A percentile compares a stretch with the other conserved stretches of the same genome.
Evolutionary conservation across 2,888 invertebrate genomes (phyloP).

Genomic region (Ectobius pallidus): DNA sequence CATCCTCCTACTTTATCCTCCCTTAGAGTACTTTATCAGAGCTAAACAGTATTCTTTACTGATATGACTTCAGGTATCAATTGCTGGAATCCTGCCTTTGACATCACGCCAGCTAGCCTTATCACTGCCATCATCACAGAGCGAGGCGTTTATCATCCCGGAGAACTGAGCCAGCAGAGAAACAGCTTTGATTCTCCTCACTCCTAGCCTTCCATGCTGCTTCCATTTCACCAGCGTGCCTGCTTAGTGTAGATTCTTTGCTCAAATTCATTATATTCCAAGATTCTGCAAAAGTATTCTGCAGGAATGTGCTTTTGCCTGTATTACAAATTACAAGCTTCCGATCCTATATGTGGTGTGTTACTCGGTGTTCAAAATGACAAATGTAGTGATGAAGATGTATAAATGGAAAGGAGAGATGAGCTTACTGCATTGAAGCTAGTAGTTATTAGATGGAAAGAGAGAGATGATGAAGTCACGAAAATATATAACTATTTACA

Average conservation of each 20-base stretch:
- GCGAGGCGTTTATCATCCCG: slow-evolving; percentile 80
- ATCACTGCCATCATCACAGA: slow-evolving; percentile 96
- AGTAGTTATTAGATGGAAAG: too few relatives aligned
- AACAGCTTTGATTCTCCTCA: background rate
- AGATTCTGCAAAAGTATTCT: background rate
- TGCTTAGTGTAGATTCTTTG: slow-evolving; percentile 1
- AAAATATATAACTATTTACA: too few relatives aligned
- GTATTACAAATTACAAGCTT: background rate
- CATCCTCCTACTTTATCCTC: too few relatives aligned
- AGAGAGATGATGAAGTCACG: too few relatives aligned
- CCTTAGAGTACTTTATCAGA: too few relatives aligned
- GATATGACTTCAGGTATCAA: slow-evolving; percentile 86
- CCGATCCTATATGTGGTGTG: too few relatives aligned
- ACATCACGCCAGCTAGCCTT: slow-evolving; percentile 91
- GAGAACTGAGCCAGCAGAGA: slow-evolving; percentile 47
- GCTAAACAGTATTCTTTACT: too few relatives aligned
- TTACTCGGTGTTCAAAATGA: too few relatives aligned
- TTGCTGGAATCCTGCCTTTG: slow-evolving; percentile 99
- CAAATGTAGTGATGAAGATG: too few relatives aligned
- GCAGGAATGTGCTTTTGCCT: background rate
- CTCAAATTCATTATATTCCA: background rate
- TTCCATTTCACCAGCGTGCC: background rate
- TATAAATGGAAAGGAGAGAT: too few relatives aligned
- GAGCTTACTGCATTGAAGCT: too few relatives aligned
- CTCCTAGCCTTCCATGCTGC: background rate